Base-by-base conservation (phyloP, 2,797 vertebrate genomes). In the Thunnus albacares region DNA sequence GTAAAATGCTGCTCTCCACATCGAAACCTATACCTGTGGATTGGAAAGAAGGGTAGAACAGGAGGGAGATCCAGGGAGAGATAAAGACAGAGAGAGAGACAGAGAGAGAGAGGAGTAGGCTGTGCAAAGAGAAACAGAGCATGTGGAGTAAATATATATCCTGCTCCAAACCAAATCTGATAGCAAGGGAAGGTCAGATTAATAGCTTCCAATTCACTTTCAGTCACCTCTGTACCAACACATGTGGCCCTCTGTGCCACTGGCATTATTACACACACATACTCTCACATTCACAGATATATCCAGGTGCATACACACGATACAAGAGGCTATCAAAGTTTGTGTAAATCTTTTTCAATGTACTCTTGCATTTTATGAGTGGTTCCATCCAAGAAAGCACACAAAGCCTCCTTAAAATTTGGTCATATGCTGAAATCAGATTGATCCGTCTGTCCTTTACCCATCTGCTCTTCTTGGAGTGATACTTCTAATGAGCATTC, bases 151-250 rank as follows among this genome's bases (percentile, higher is more conserved):
- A 73, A 76, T 79, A 64, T 67, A 77, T 63, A 77, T 82, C 76
- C 62, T 15, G 62, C 82, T 83, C 38, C 79, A 79, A 80, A 87
- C 63, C 80, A 85, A 70, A 74, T 81, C 47, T 82, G 83, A 89
- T 71, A 49, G 75, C 75, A 70, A 18, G 26, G 76, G 33, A 70
- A 74, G 80, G 80, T 83, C 84, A 91, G 86, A 90, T 85, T 87
- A 87, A 92, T 91, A 87, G 89, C 80, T 89, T 90, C 80, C 89
- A 89, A 87, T 92, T 87, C 55, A 75, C 75, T 88, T 88, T 87
- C 86, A 88, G 84, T 92, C 87, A 89, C 80, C 77, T 83, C 52
- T 83, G 79, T 78, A 87, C 69, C 76, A 89, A 87, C 91, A 92
- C 83, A 90, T 89, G 89, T 71, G 85, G 74, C 86, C 76, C 77